Base-by-base conservation (phyloP, 2,797 vertebrate species). In the Aphelocoma californica region DNA sequence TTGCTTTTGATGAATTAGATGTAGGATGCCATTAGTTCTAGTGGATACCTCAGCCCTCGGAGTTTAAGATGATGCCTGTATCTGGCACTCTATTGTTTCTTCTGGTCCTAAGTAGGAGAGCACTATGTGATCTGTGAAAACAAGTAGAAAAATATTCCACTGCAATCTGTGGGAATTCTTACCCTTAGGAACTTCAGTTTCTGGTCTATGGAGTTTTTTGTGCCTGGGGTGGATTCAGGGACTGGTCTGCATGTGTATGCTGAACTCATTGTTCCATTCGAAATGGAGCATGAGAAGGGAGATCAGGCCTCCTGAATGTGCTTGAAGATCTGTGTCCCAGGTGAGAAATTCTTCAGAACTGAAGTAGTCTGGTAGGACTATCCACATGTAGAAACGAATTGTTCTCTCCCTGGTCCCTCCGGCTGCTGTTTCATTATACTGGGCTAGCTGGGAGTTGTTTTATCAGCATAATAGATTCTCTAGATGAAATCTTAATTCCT, bases 221-320 rank as follows among this genome's bases (percentile, higher is more conserved):
- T 15, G 14, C 34, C 12, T 62, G 44, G 10, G 2, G 1, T 71
- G n/a, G 62, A 65, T 93, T 36, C 50, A 69, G 58, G 40, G 28
- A 19, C 14, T 57, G 9, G 9, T 70, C 28, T 69, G 34, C 54
- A 32, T 0, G 0, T 71, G n/a, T 28, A 48, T 42, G 26, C 60
- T 80, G 60, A 78, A 15, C 45, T 87, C 48, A 50, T 36, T 2
- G 4, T 16, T 61, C 50, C 21, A 8, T 92, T 69, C 0, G 2
- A 74, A 94, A 69, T 36, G 40, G 44, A 51, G 8, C 1, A 0
- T 75, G 26, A 81, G 57, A 36, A 90, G 7, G 34, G 28, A 61
- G 36, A 57, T 84, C 44, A 72, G 13, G 6, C 34, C 38, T 81
- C 38, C 25, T 7, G 5, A 66, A 42, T 60, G 12, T 7, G 2